These are phyloP conservation scores for Malurus cyaneus DNA, from an alignment of 2,113 vertebrate species.

Conservation along the genomic window DNA sequence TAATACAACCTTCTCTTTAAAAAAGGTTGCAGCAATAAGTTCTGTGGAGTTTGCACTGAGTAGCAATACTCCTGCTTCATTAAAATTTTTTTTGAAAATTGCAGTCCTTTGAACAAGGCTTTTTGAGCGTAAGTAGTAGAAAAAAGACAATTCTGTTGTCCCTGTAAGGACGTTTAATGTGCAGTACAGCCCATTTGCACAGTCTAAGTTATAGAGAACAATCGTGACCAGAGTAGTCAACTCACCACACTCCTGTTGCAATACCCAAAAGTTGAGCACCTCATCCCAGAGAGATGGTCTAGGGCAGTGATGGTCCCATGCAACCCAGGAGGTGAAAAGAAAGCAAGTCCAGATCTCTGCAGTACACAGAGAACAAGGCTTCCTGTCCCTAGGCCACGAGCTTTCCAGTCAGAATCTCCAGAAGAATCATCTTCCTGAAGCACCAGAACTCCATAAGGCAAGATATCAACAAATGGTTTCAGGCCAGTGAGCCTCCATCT, in stretches of 20 bases:
- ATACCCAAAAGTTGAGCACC: neutral
- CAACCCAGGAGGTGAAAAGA: neutral
- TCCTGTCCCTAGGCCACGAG: neutral
- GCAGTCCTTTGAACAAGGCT: neutral
- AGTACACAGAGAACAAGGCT: neutral
- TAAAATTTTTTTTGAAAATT: neutral
- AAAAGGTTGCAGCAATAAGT: neutral
- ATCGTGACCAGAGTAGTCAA: neutral
- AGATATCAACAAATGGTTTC: neutral
- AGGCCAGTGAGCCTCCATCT: neutral
- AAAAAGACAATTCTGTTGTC: neutral
- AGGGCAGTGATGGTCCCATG: neutral
- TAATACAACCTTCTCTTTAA: neutral
- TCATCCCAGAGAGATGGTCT: neutral
- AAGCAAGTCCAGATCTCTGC: neutral
- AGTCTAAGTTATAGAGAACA: neutral
- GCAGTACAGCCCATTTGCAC: neutral
- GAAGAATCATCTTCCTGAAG: no score
- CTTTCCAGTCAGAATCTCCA: neutral
- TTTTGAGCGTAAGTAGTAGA: neutral
- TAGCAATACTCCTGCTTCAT: neutral
- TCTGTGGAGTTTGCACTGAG: neutral
- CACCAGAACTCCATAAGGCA: neutral
- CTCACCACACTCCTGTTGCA: fast-evolving
- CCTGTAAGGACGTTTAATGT: neutral